Percentiles rank a stretch among this genome's conserved stretches.
phyloP scores from a whole-genome alignment of 2,888 invertebrate species.

The Drosophila emarginata region DNA sequence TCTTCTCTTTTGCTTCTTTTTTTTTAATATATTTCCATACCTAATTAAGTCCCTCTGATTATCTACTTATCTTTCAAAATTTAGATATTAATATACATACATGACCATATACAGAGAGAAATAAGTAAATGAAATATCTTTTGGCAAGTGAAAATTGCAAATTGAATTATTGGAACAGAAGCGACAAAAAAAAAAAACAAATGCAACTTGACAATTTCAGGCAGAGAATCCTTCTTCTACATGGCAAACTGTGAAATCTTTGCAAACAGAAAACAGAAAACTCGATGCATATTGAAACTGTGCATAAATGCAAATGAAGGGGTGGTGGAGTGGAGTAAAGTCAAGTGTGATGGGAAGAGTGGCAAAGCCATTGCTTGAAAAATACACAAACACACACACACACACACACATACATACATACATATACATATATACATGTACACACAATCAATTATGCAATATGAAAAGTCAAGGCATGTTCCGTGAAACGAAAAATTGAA shows the following conservation, averaged over 20 bases:
- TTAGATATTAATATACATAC: too few relatives aligned
- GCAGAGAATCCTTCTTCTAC: not conserved
- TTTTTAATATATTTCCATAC: too few relatives aligned
- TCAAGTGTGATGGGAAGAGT: slow-evolving; percentile 24
- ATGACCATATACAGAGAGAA: too few relatives aligned
- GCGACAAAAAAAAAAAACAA: slow-evolving; percentile 31
- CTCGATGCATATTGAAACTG: slow-evolving; percentile 58
- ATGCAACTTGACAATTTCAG: slow-evolving; percentile 30
- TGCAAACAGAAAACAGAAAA: slow-evolving; percentile 32
- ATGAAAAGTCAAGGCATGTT: slow-evolving; percentile 68
- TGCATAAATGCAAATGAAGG: slow-evolving; percentile 47
- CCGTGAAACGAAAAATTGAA: slow-evolving; percentile 62
- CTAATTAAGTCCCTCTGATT: too few relatives aligned
- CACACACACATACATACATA: not conserved
- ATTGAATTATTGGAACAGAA: slow-evolving; percentile 34
- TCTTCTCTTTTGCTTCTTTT: too few relatives aligned
- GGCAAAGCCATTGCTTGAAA: slow-evolving; percentile 42
- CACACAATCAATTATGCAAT: slow-evolving; percentile 70
- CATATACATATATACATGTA: slow-evolving; percentile 10
- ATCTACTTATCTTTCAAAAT: too few relatives aligned
- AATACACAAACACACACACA: slow-evolving; percentile 34
- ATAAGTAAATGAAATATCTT: not conserved
- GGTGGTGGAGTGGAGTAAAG: not conserved
- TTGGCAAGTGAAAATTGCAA: slow-evolving; percentile 1
- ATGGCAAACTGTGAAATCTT: slow-evolving; percentile 32